Percentiles rank a stretch among this genome's conserved stretches.
Evolutionary conservation across 2,113 vertebrate species (phyloP).

Genomic region (Amblyornis subalaris): DNA sequence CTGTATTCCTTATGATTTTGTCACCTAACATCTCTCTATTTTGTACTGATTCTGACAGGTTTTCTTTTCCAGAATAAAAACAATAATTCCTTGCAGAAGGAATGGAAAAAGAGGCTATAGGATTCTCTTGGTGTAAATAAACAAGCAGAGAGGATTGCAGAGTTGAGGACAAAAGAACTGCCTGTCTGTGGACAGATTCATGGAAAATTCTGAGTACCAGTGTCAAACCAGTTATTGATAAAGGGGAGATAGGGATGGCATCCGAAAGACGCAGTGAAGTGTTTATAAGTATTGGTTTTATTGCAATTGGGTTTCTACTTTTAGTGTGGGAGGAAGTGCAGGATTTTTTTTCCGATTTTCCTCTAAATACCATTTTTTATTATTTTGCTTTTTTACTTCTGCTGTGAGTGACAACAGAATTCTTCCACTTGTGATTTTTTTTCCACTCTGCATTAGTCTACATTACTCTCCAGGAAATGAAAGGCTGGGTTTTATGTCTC

Average conservation of each 20-base stretch:
- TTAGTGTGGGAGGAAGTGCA: not conserved
- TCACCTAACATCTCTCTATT: not conserved
- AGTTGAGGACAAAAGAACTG: not conserved
- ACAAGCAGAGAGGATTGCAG: not conserved
- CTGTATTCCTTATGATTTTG: not conserved
- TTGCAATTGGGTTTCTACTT: not conserved
- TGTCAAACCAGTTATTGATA: not conserved
- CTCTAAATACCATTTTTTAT: not conserved
- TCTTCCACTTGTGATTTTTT: not conserved
- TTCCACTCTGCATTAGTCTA: not conserved
- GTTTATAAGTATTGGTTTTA: not conserved
- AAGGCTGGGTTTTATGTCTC: not conserved
- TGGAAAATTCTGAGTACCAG: not conserved
- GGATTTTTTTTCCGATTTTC: not conserved
- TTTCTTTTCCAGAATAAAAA: not conserved
- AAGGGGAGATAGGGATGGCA: not conserved
- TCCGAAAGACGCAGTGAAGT: not conserved
- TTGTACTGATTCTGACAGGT: not conserved
- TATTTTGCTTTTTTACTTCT: not conserved
- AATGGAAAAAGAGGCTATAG: not conserved
- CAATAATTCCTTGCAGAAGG: not conserved
- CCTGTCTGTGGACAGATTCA: fast-evolving
- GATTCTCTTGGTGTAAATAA: not conserved
- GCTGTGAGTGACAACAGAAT: not conserved
- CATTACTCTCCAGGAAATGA: not conserved